Evolutionary conservation across 2,113 vertebrate species (phyloP).

Genomic region (Thermophis baileyi): DNA sequence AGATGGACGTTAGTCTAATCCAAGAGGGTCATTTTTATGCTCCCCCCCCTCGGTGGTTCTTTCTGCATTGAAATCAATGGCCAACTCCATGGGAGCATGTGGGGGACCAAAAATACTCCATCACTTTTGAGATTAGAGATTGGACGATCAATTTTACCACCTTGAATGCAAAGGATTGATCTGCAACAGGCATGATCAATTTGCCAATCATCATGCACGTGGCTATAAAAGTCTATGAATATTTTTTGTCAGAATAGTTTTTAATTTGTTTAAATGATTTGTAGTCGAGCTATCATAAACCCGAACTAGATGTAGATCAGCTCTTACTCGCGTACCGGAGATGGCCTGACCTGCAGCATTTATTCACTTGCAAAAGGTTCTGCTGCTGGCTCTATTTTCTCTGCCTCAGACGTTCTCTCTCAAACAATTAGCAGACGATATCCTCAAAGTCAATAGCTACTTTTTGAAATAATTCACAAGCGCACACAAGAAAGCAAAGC

Average conservation of each 20-base stretch:
- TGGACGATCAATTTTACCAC: background rate
- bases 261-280: background rate
- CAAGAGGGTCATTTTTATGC: background rate
- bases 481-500: conserved; percentile 26
- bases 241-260: background rate
- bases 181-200: background rate
- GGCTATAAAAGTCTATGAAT: background rate
- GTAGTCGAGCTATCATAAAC: background rate
- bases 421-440: conserved; percentile 25
- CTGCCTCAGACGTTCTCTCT: background rate
- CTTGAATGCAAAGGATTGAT: background rate
- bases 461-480: conserved; percentile 15
- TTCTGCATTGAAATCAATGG: background rate
- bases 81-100: background rate
- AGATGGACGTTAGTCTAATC: background rate
- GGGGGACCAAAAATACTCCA: background rate
- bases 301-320: background rate
- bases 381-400: conserved; percentile 15
- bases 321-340: background rate
- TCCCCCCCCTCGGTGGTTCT: background rate
- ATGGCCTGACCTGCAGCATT: background rate
- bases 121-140: background rate
- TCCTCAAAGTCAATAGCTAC: conserved; percentile 43
- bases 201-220: background rate
- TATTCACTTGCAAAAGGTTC: conserved; percentile 1